Evolutionary conservation across 2,888 invertebrate species (phyloP).

Genomic region (Apoderus coryli): DNA sequence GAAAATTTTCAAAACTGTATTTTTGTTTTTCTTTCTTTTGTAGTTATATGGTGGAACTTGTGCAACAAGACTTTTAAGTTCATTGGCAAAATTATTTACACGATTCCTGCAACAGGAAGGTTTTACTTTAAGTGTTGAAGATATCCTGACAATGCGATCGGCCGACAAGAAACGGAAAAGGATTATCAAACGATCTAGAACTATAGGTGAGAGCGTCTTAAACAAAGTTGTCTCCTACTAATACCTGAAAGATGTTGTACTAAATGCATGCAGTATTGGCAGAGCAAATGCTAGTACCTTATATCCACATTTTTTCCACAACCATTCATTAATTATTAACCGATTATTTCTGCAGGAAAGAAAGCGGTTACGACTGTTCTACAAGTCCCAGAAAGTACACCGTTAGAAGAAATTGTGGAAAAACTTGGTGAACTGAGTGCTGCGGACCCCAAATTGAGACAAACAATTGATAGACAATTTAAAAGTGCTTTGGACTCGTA

Average conservation of each 20-base stretch:
- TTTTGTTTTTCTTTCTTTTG: slow-evolving; percentile 17
- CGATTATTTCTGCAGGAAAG: slow-evolving; percentile 5
- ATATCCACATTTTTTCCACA: too few relatives aligned
- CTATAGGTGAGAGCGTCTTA: too few relatives aligned
- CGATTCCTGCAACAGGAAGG: slow-evolving; percentile 79
- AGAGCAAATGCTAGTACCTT: too few relatives aligned
- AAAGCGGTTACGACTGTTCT: slow-evolving; percentile 44
- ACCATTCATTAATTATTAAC: too few relatives aligned
- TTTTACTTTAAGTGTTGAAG: slow-evolving; percentile 89
- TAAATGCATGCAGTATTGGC: too few relatives aligned
- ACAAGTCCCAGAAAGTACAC: slow-evolving; percentile 44
- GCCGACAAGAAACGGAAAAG: slow-evolving; percentile 60
- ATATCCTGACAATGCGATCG: slow-evolving; percentile 67
- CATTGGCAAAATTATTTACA: slow-evolving; percentile 87
- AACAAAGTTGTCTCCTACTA: too few relatives aligned
- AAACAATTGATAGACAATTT: slow-evolving; percentile 70
- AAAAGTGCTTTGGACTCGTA: slow-evolving; percentile 65
- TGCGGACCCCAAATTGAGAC: slow-evolving; percentile 60
- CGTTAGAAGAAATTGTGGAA: slow-evolving; percentile 43
- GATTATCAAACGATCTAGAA: slow-evolving; percentile 49
- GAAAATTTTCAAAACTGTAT: too few relatives aligned
- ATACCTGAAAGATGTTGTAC: too few relatives aligned
- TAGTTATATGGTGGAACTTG: slow-evolving; percentile 79
- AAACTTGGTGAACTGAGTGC: slow-evolving; percentile 56
- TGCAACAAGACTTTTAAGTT: slow-evolving; percentile 69